A percentile compares a stretch with the other conserved stretches of the same genome.
Evolutionary conservation across 2,113 vertebrate species (phyloP).

Genomic region (Regulus satrapa): DNA sequence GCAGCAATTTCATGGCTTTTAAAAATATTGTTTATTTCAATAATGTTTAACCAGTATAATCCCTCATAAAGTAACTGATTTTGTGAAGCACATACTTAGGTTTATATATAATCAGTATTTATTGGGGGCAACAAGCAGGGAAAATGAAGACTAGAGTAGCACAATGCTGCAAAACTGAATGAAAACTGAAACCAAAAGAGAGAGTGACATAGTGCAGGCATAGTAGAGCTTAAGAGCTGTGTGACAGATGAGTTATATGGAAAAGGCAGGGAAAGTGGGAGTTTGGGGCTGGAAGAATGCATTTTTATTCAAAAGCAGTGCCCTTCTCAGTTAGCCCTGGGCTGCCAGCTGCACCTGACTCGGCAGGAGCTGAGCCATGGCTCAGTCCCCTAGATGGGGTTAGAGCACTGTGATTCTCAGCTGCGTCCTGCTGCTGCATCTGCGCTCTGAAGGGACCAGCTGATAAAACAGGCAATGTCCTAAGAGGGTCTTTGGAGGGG

Average conservation of each 20-base stretch:
- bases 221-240: neutral
- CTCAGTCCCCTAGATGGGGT: conserved; percentile 34
- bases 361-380: accelerated
- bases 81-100: neutral
- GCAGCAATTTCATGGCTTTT: neutral
- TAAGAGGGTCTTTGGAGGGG: neutral
- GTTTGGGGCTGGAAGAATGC: neutral
- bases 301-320: neutral
- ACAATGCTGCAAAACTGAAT: neutral
- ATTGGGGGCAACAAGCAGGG: neutral
- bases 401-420: neutral
- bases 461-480: neutral
- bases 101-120: neutral
- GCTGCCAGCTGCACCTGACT: neutral
- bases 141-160: neutral
- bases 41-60: neutral
- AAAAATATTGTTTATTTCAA: neutral
- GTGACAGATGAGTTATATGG: accelerated
- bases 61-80: neutral
- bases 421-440: neutral
- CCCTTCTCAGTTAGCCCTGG: neutral
- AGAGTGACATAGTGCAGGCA: neutral
- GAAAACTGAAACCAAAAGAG: neutral
- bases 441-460: neutral
- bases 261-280: neutral